A percentile compares a stretch with the other conserved stretches of the same genome.
Evolutionary conservation across 35 echinoderm and acorn worm genomes (phyloP).

Genomic region (Heliocidaris tuberculata): DNA sequence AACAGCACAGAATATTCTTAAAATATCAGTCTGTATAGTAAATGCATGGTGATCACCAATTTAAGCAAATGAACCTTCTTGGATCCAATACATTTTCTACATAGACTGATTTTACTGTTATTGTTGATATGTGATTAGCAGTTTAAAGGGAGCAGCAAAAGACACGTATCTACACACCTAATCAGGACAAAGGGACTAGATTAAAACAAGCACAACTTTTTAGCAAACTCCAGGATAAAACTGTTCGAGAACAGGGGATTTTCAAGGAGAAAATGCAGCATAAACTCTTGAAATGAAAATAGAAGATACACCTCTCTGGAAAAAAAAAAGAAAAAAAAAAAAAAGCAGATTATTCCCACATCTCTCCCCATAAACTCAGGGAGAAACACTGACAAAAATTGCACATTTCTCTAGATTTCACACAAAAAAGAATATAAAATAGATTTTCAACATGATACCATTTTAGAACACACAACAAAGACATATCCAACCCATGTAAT

Average conservation of each 20-base stretch:
- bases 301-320: neutral
- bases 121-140: too few relatives aligned
- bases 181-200: too few relatives aligned
- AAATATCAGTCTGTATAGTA: too few relatives aligned
- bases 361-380: neutral
- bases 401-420: constrained; percentile 17
- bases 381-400: neutral
- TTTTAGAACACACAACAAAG: neutral
- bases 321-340: neutral
- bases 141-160: too few relatives aligned
- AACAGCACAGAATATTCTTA: too few relatives aligned
- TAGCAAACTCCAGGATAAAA: too few relatives aligned
- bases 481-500: neutral
- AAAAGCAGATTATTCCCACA: neutral
- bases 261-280: neutral
- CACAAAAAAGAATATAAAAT: neutral
- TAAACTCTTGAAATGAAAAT: neutral
- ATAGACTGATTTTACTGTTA: too few relatives aligned
- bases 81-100: too few relatives aligned
- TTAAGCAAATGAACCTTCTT: too few relatives aligned
- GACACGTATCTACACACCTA: too few relatives aligned
- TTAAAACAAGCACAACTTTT: neutral
- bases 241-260: neutral
- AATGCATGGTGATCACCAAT: too few relatives aligned
- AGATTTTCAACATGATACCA: neutral